Percentiles rank a stretch among this genome's conserved stretches.
phyloP scores from a whole-genome alignment of 2,888 invertebrate species.

The Drosophila macrospina region DNA sequence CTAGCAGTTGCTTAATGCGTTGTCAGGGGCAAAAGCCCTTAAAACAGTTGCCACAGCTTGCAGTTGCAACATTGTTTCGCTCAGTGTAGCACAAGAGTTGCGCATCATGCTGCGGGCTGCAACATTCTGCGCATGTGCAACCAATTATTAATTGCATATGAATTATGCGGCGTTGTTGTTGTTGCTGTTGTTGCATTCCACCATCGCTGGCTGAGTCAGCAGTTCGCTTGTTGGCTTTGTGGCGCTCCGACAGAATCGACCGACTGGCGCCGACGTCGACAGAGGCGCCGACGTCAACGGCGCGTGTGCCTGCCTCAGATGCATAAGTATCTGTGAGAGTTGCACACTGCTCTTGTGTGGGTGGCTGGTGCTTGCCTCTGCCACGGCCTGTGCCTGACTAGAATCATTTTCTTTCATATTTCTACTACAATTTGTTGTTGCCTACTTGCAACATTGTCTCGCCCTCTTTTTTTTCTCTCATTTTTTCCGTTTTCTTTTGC shows the following conservation, averaged over 20 bases:
- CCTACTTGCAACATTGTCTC: slow-evolving; percentile 53
- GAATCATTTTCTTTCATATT: slow-evolving; percentile 36
- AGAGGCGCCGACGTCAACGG: slow-evolving; percentile 64
- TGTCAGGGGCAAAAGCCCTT: slow-evolving; percentile 4
- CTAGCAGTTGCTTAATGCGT: slow-evolving; percentile 6
- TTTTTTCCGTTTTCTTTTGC: slow-evolving; percentile 29
- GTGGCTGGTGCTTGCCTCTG: slow-evolving; percentile 45
- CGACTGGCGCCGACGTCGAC: slow-evolving; percentile 62
- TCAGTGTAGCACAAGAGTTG: slow-evolving; percentile 51
- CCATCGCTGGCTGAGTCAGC: slow-evolving; percentile 67
- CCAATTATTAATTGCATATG: slow-evolving; percentile 83
- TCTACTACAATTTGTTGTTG: neutral
- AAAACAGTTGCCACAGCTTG: neutral
- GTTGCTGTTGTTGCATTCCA: slow-evolving; percentile 59
- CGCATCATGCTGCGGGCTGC: slow-evolving; percentile 68
- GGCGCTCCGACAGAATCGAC: slow-evolving; percentile 38
- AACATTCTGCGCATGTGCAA: slow-evolving; percentile 74
- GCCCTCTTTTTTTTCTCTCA: slow-evolving; percentile 64
- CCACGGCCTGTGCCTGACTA: slow-evolving; percentile 23
- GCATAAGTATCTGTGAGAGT: slow-evolving; percentile 21
- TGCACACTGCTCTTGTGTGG: slow-evolving; percentile 45
- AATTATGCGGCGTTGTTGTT: slow-evolving; percentile 68
- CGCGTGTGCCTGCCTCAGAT: slow-evolving; percentile 68
- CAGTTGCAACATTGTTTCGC: slow-evolving; percentile 10
- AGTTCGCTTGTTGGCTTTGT: slow-evolving; percentile 64